Percentiles rank a stretch among this genome's conserved stretches.
Conservation (phyloP, 2,797 vertebrate species). For the Sebastes diploproa region DNA sequence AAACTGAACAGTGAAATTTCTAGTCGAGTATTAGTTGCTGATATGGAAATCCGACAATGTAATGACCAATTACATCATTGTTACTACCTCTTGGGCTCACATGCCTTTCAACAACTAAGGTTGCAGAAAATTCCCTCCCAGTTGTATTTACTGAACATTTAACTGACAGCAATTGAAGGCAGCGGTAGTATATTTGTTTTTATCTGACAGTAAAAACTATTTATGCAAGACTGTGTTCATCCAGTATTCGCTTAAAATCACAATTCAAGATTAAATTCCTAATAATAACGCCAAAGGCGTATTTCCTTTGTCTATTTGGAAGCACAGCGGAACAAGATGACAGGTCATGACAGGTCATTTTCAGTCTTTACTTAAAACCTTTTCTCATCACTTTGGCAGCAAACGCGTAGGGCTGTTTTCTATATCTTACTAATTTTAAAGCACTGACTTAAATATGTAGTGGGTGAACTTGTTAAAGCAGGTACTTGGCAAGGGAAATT, state of each 20-base stretch:
- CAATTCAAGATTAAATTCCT: not conserved
- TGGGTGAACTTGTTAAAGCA: not conserved
- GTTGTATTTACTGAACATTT: not conserved
- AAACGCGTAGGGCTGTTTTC: not conserved
- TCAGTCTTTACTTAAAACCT: not conserved
- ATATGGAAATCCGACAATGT: not conserved
- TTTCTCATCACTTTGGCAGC: not conserved
- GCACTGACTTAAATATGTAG: not conserved
- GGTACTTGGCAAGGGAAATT: not conserved
- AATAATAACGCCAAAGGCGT: not conserved
- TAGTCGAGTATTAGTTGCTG: not conserved
- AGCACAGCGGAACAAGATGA: not conserved
- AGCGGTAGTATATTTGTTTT: not conserved
- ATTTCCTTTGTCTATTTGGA: not conserved
- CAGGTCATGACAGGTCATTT: not conserved
- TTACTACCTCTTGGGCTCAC: not conserved
- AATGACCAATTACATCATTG: not conserved
- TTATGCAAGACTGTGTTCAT: not conserved
- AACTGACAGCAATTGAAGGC: not conserved
- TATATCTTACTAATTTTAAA: slow-evolving; percentile 9
- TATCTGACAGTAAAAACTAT: not conserved
- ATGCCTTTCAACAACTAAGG: not conserved
- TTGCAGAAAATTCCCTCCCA: not conserved
- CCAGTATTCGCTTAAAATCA: not conserved
- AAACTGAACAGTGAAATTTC: not conserved